Evolutionary conservation across 2,888 invertebrate species (phyloP), one percentile per base, ranked within the genome.

Genomic region (Synergus umbraculus): DNA sequence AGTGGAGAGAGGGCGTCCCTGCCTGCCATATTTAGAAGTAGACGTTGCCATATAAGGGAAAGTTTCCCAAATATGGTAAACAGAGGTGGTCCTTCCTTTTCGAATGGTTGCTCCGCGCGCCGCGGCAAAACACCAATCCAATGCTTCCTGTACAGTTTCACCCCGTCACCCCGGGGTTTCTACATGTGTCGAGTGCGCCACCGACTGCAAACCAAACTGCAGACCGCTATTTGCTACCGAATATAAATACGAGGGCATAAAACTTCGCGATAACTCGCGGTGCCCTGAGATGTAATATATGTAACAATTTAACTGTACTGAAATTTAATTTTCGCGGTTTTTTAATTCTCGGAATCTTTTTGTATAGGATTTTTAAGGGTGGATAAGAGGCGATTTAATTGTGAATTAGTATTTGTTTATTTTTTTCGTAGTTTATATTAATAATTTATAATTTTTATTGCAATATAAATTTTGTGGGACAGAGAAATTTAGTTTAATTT

Each of bases 11-110:
- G 95, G 94, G 94, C 94, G 93, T 94, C 93, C 95, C 95, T 94
- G 94, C 94, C 91, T 94, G 94, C 96, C 96, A 95, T 96, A 96
- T 69, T 96, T 96, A 96, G 96, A 95, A 94, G 93, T 94, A 94
- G 93, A 94, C 94, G 95, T 94, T 95, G 94, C 96, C 96, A 95
- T 96, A 96, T 96, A 96, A 94, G 96, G 96, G 94, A 94, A 94
- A 95, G 94, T 94, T 94, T 94, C 94, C 95, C 96, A 95, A 95
- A 95, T 95, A 96, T 95, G 96, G 96, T 93, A 94, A 95, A 94
- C 94, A 94, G 94, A 95, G 95, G 95, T 95, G 95, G 95, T 95
- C 95, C 96, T 92, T 91, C 90, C 91, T 91, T 91, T 91, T 91
- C 91, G 89, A 91, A 91, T 91, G 89, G 89, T 89, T 86, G 90